phyloP scores from a whole-genome alignment of 2,888 invertebrate genomes.

The Hypsopygia costalis region DNA sequence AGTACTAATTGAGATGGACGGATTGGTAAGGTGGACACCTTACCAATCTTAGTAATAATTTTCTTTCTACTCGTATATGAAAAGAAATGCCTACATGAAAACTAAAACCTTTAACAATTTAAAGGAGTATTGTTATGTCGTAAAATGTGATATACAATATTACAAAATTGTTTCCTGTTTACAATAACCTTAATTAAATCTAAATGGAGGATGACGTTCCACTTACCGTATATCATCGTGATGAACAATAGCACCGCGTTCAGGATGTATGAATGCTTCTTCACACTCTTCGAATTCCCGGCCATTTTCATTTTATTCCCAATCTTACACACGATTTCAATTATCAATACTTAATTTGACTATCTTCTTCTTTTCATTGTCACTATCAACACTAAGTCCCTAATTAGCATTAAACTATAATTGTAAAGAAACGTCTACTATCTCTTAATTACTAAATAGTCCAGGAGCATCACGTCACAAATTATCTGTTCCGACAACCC shows the following conservation, averaged over 20 bases:
- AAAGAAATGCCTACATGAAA: no score
- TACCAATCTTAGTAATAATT: no score
- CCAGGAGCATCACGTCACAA: conserved; percentile 51
- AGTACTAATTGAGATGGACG: no score
- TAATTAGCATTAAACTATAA: conserved; percentile 24
- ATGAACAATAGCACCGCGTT: conserved; percentile 64
- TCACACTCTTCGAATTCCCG: conserved; percentile 53
- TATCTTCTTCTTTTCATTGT: conserved; percentile 58
- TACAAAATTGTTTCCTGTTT: neutral
- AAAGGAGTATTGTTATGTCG: no score
- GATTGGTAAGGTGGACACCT: no score
- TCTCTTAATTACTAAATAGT: conserved; percentile 34
- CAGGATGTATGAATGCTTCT: conserved; percentile 61
- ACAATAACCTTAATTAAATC: neutral
- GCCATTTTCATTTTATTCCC: conserved; percentile 54
- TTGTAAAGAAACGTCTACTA: conserved; percentile 26
- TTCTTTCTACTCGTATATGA: no score
- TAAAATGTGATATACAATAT: no score
- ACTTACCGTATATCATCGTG: conserved; percentile 74
- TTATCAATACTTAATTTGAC: conserved; percentile 49
- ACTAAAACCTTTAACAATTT: no score
- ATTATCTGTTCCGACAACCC: conserved; percentile 41
- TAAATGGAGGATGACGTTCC: neutral
- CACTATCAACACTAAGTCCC: conserved; percentile 46
- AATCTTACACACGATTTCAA: conserved; percentile 27